Base-by-base conservation (phyloP, 2,797 vertebrate species). In the Astyanax mexicanus region DNA sequence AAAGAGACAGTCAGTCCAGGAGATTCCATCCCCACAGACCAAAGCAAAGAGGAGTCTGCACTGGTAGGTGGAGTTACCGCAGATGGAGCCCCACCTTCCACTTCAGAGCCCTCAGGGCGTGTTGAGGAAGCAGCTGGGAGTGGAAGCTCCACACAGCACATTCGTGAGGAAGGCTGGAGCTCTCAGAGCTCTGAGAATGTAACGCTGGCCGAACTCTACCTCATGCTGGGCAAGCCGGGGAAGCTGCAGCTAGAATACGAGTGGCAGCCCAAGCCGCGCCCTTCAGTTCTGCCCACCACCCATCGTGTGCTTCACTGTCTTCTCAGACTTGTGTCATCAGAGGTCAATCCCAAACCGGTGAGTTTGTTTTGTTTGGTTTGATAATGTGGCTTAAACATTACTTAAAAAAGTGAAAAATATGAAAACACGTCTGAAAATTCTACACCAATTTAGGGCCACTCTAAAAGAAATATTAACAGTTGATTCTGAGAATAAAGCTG, bases 231-330 rank as follows among this genome's bases (percentile, higher is more conserved):
- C 83, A 99, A 99, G 85, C 98, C 98, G 0, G 95, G 93, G 78
- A 99, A 98, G 85, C 80, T 99, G 87, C 97, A 97, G 91, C 90
- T 99, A 72, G 98, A 99, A 74, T 99, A 99, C 0, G 98, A 99
- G 84, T 99, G 98, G 98, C 90, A 97, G 86, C 83, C 93, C 2
- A 91, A 92, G 76, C 45, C 90, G 84, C 77, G 75, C 68, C 0
- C 49, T 35, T 62, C 75, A 80, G 12, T 42, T 71, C 51, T 60
- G 42, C 84, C 86, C 79, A 93, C 92, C 86, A 94, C 94, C 49
- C 95, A 98, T 81, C 92, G 88, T 1, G 95, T 98, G 35, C 86
- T 99, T 32, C 95, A 89, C 78, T 98, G 98, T 89, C 95, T 99
- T 67, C 85, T 99, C 37, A 95, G 94, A 79, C 95, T 99, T 79